Base-by-base conservation (phyloP, 2,888 invertebrate genomes). In the Campopleginae sp. region DNA sequence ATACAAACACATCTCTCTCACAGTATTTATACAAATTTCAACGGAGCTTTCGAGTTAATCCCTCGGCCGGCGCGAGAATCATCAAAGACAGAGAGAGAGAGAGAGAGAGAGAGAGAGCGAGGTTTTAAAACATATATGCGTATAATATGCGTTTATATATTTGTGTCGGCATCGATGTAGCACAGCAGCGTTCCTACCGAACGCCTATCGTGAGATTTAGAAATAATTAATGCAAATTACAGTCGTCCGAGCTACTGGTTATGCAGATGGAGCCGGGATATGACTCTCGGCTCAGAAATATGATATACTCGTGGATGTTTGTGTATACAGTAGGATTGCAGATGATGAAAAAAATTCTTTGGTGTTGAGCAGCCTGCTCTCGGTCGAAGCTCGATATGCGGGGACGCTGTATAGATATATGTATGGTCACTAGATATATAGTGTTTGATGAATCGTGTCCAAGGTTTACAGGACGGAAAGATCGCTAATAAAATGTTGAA, bases 211-310 rank as follows among this genome's bases (percentile, higher is more conserved):
- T 86, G 79, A 86, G 89, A 88, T 88, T 89, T 90, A 88, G 88
- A 89, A 89, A 90, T 90, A 90, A 90, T 90, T 90, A 90, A 90
- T 90, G 90, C 89, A 90, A 90, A 90, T 89, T 90, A 90, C 88
- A 89, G 81, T 89, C 83, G 84, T 82, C 81, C 80, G 86, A 77
- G 90, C 90, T 90, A 90, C 90, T 90, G 90, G 90, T 90, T 90
- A 90, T 89, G 89, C 87, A 90, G 90, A 89, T 88, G 81, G 68
- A 75, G 76, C 42, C 38, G 38, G 71, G 63, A 75, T 75, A 85
- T 82, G 86, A 84, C 79, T 88, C 84, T 82, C 77, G 54, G 31
- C 65, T 54, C 48, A 54, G 65, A 58, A 80, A 82, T 80, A 80
- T 76, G 72, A 76, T 66, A 72, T 66, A 72, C 71, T 75, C 76